A percentile compares a stretch with the other conserved stretches of the same genome.
phyloP scores from a whole-genome alignment of 2,113 vertebrate genomes.

The Cynocephalus volans region DNA sequence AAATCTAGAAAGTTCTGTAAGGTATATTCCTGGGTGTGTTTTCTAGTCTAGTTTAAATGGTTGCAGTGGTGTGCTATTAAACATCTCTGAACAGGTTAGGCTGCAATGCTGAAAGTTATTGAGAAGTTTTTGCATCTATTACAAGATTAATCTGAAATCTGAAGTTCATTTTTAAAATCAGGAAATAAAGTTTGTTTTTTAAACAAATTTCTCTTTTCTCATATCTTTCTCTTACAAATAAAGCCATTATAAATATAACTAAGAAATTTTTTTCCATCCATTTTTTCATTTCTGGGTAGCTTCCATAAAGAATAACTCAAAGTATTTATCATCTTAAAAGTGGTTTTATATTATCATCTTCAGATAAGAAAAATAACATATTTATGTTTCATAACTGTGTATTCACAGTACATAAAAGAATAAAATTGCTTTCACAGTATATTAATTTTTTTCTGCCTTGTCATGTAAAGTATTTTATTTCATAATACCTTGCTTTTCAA shows the following conservation, averaged over 20 bases:
- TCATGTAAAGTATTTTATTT: constrained; percentile 19
- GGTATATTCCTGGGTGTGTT: neutral
- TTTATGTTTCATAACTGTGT: constrained; percentile 49
- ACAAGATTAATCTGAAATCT: constrained; percentile 41
- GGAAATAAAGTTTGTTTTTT: constrained; percentile 23
- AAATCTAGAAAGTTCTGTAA: neutral
- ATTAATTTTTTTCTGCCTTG: constrained; percentile 62
- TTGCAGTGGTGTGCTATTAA: neutral
- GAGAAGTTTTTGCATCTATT: neutral
- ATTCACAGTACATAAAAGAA: constrained; percentile 59
- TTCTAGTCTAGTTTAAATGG: constrained; percentile 10
- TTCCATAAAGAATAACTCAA: constrained; percentile 61
- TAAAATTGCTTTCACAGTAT: constrained; percentile 60
- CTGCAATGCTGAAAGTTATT: neutral
- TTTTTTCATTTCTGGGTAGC: constrained; percentile 60
- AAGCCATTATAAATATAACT: constrained; percentile 22
- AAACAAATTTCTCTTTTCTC: neutral
- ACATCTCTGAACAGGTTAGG: constrained; percentile 1
- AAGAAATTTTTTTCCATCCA: neutral
- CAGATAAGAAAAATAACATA: neutral
- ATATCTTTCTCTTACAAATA: neutral
- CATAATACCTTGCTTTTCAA: constrained; percentile 11
- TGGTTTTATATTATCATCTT: neutral
- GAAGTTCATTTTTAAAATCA: constrained; percentile 48
- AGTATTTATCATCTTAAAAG: neutral